Percentiles rank a stretch among this genome's conserved stretches.
Conservation (phyloP, 2,113 vertebrate genomes). For the Halcyon malimbica region DNA sequence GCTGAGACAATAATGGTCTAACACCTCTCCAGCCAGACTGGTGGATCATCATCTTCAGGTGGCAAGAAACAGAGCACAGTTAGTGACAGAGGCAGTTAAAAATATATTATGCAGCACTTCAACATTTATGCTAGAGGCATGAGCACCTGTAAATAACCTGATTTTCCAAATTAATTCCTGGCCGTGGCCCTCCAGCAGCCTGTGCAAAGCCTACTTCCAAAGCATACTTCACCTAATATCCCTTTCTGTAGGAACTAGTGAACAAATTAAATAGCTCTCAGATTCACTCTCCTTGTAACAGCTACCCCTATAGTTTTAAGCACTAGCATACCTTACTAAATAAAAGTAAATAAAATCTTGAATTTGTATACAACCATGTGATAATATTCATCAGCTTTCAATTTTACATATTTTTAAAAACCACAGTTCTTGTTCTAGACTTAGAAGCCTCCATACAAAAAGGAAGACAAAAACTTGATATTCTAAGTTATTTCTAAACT, state of each 20-base stretch:
- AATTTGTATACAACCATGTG: neutral
- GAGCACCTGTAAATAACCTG: neutral
- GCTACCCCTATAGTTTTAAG: neutral
- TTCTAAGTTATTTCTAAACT: neutral
- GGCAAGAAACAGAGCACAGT: neutral
- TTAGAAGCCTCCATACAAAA: neutral
- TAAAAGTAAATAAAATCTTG: neutral
- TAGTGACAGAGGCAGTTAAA: neutral
- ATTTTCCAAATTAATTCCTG: neutral
- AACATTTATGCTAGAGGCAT: neutral
- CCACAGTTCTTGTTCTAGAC: neutral
- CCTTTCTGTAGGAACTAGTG: neutral
- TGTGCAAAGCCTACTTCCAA: neutral
- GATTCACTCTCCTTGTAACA: neutral
- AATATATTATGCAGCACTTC: neutral
- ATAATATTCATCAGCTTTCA: neutral
- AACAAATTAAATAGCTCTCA: neutral
- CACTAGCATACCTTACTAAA: rapidly evolving
- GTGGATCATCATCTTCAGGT: neutral
- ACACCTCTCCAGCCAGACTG: neutral
- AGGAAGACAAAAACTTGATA: neutral
- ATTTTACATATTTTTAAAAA: neutral
- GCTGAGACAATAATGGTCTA: neutral
- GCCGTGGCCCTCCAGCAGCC: neutral
- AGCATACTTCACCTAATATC: neutral